Evolutionary conservation across 2,888 invertebrate genomes (phyloP), one percentile per base, ranked within the genome.

Genomic region (Baccha elongata): DNA sequence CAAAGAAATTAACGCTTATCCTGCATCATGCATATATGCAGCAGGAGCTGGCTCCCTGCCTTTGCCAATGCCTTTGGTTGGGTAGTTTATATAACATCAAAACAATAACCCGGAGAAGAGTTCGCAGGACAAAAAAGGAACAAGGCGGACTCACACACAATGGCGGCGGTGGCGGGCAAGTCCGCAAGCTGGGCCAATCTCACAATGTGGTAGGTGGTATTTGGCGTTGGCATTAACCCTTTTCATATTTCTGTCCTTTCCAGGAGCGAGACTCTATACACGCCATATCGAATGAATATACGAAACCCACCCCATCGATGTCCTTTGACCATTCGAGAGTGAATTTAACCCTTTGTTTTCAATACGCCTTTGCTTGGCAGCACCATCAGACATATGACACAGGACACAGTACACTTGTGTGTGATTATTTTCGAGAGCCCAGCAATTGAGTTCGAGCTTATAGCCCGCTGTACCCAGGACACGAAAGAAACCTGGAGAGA

Each of bases 291-390:
- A 58, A 58, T 40, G 19, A 58, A 58, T 55, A 32, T 32, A 23
- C 23, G 69, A 78, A 86, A 84, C 86, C 85, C 87, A 86, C 85
- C 87, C 88, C 88, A 86, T 87, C 86, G 87, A 87, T 86, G 87
- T 87, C 86, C 88, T 89, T 89, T 89, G 89, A 89, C 89, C 89
- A 89, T 87, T 89, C 88, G 88, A 88, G 88, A 88, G 88, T 89
- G 87, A 88, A 88, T 87, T 88, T 87, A 88, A 88, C 84, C 88
- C 88, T 88, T 88, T 87, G 87, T 88, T 87, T 87, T 86, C 85
- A 73, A 78, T 85, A 80, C 80, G 84, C 80, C 84, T 84, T 84
- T 75, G 83, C 81, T 71, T 79, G 75, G 72, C 80, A 75, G 58
- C 69, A 64, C n/a, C 62, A 68, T 19, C 48, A 72, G 83, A 78